Percentiles rank a stretch among this genome's conserved stretches.
Evolutionary conservation across 2,888 invertebrate species (phyloP).

Genomic region (Athalia rosae): DNA sequence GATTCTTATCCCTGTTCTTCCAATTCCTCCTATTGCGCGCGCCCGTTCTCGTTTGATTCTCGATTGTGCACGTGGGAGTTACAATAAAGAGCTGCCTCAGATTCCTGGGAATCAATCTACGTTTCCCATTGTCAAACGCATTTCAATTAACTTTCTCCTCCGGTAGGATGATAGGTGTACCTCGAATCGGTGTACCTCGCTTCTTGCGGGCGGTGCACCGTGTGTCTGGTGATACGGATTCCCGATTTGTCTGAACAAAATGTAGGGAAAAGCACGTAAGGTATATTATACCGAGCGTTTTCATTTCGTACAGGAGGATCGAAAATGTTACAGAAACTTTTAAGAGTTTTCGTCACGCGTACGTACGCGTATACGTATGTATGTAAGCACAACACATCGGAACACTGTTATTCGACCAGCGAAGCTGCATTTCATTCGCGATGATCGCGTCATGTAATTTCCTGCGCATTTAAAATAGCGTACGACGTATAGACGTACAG

Average conservation of each 20-base stretch:
- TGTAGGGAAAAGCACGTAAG: too few species aligned
- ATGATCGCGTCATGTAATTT: slow-evolving; percentile 34
- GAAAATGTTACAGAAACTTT: too few species aligned
- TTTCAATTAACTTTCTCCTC: slow-evolving; percentile 45
- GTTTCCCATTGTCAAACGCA: slow-evolving; percentile 45
- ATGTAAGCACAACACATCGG: too few species aligned
- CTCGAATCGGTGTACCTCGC: background rate
- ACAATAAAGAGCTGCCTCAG: slow-evolving; percentile 28
- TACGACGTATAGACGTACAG: too few species aligned
- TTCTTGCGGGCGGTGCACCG: background rate
- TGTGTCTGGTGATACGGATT: slow-evolving; percentile 14
- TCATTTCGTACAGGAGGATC: too few species aligned
- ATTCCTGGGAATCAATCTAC: slow-evolving; percentile 46
- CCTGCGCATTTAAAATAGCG: background rate
- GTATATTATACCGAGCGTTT: too few species aligned
- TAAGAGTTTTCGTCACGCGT: too few species aligned
- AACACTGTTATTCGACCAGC: slow-evolving; percentile 17
- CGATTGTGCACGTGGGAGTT: slow-evolving; percentile 42
- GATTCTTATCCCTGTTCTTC: slow-evolving; percentile 16
- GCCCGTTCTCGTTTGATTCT: slow-evolving; percentile 27
- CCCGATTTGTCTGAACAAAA: background rate
- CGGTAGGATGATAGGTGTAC: background rate
- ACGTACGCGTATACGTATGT: too few species aligned
- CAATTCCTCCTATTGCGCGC: slow-evolving; percentile 29
- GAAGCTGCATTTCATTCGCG: slow-evolving; percentile 29